Evolutionary conservation across 23 tunicate species (phyloP), one percentile per base, ranked within the genome.

Genomic region (Halocynthia roretzi): DNA sequence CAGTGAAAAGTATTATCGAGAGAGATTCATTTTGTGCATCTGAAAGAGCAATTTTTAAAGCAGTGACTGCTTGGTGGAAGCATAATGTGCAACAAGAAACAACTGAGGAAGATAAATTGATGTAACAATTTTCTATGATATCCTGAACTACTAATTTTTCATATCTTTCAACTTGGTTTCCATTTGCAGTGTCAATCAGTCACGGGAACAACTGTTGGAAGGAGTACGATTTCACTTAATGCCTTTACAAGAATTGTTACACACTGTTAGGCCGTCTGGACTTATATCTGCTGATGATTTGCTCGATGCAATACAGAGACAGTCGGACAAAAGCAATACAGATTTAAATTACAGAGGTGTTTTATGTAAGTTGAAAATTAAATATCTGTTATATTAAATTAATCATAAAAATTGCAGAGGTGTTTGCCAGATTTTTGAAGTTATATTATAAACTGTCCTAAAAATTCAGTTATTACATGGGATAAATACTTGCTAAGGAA

Each of bases 1-100:
- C 97, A 17, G 58, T 79, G 5, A 78, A 76, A 21, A 78, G 75
- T 51, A 80, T 96, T 51, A 68, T 96, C 67, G 62, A 70, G 51
- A 74, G 99, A 52, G 96, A 96, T 56, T 96, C 99, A 40, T 83
- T 96, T 44, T 96, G 96, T 82, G 99, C 95, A 6, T 94, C 96
- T 2, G 99, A 96, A 71, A 85, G 82, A 80, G 86, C 78, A 5
- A 90, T 96, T 66, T 96, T 96, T 64, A 83, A 83, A 80, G 79
- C 93, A 51, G 92, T 87, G 20, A 81, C 83, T 51, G 65, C 78
- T 7, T 96, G 99, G 99, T 89, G 96, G 74, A 80, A 55, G n/a
- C 40, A 19, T 12, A 77, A 77, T 17, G 84, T 68, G 14, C 54
- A 60, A 15, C 68, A 57, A 51, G 80, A 61, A 7, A 55, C 76